Percentiles rank a stretch among this genome's conserved stretches.
phyloP scores from a whole-genome alignment of 2,797 vertebrate genomes.

The Dendrocincla fuliginosa region DNA sequence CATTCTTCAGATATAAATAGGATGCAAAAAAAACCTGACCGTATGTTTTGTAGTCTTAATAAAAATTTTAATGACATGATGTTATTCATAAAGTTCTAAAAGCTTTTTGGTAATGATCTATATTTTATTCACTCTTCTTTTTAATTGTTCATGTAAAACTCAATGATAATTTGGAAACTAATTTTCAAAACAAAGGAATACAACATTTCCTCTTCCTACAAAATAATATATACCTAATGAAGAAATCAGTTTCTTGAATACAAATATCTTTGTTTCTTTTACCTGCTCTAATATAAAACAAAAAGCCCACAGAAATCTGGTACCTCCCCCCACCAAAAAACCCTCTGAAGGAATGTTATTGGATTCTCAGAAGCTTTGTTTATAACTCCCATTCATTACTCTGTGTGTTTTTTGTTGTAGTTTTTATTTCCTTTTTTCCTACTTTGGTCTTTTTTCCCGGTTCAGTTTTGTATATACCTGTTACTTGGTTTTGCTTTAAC shows the following conservation, averaged over 20 bases:
- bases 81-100: neutral
- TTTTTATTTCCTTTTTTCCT: neutral
- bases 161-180: neutral
- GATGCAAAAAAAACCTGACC: neutral
- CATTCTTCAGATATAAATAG: neutral
- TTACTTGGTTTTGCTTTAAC: neutral
- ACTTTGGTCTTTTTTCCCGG: neutral
- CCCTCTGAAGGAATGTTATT: neutral
- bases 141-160: neutral
- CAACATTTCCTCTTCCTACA: neutral
- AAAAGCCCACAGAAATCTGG: neutral
- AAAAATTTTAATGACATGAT: neutral
- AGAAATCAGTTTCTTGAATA: neutral
- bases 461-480: neutral
- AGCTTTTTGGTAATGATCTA: neutral
- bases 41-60: constrained; percentile 2
- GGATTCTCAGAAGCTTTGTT: neutral
- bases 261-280: no score
- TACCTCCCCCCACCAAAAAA: rapidly evolving
- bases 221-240: neutral
- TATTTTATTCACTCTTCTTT: neutral
- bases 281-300: no score
- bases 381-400: neutral
- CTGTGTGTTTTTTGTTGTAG: neutral
- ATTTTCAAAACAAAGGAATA: neutral